Conservation (phyloP, 2,113 vertebrate genomes). For the Kobus ellipsiprymnus region DNA sequence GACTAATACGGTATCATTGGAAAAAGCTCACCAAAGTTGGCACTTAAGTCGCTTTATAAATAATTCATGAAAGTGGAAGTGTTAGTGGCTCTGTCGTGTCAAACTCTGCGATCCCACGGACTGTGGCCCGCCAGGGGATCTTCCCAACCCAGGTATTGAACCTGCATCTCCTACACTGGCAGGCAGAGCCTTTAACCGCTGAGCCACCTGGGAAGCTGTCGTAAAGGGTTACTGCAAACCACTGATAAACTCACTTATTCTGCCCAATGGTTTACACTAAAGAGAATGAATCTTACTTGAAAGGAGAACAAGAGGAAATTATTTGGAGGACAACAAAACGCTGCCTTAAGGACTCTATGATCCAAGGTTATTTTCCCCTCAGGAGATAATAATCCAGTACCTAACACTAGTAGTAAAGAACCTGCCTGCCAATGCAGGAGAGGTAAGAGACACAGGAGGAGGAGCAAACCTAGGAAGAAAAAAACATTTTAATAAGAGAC, state of each 20-base stretch:
- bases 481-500: not conserved
- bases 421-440: not conserved
- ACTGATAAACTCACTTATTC: not conserved
- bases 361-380: not conserved
- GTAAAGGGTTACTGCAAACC: not conserved
- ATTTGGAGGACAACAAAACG: not conserved
- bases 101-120: not conserved
- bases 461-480: not conserved
- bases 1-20: not conserved
- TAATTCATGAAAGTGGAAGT: not conserved
- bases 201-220: not conserved
- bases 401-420: not conserved
- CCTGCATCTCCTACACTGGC: not conserved
- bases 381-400: not conserved
- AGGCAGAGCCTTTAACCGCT: not conserved
- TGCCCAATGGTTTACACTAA: not conserved
- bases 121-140: not conserved
- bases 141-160: not conserved
- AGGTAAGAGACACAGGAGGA: not conserved
- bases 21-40: not conserved
- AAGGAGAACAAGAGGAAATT: not conserved
- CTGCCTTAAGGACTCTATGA: not conserved
- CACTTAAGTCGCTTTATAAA: not conserved
- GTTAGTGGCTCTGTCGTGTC: not conserved
- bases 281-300: not conserved